Evolutionary conservation across 2,797 vertebrate species (phyloP), one percentile per base, ranked within the genome.

Genomic region (Melanotaenia trifasciata): DNA sequence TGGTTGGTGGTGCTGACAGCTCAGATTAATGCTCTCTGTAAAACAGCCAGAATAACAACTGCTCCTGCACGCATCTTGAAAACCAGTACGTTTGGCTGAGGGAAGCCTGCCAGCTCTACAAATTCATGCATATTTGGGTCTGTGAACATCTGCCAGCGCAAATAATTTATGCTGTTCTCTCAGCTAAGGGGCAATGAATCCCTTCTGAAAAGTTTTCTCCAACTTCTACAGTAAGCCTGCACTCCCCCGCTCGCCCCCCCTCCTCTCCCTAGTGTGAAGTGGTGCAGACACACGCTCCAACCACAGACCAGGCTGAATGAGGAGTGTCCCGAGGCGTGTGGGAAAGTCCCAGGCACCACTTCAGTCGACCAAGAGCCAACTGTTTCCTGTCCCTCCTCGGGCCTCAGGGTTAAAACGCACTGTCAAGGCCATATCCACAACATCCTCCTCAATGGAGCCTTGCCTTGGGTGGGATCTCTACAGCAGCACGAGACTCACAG

Each of bases 71-170:
- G 91, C 92, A 80, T 90, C 90, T 81, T 89, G 91, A 93, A 94
- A 93, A 90, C 92, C 74, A 87, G 85, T 87, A 84, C 84, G 90
- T 93, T 90, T 88, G 91, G 86, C 89, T 88, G 89, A 90, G 91
- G 92, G 90, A 81, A 59, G 87, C 78, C 94, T 94, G 87, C 89
- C 92, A 95, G 92, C 89, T 91, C 92, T 61, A 91, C 95, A 94
- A 93, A 95, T 94, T 95, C 96, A 93, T 96, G 95, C 94, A 95
- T 95, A 96, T 96, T 96, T 95, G 94, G 95, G 93, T 93, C 87
- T 94, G 92, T 94, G 94, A 95, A 95, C 94, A 95, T 95, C 94
- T 95, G 95, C 95, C 78, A 95, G 90, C 91, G 84, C 94, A 92
- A 94, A 95, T 94, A 95, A 95, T 95, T 96, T 90, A 95, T 88